Percentiles rank a stretch among this genome's conserved stretches.
phyloP scores from a whole-genome alignment of 2,797 vertebrate species.

The Pogoniulus pusillus region DNA sequence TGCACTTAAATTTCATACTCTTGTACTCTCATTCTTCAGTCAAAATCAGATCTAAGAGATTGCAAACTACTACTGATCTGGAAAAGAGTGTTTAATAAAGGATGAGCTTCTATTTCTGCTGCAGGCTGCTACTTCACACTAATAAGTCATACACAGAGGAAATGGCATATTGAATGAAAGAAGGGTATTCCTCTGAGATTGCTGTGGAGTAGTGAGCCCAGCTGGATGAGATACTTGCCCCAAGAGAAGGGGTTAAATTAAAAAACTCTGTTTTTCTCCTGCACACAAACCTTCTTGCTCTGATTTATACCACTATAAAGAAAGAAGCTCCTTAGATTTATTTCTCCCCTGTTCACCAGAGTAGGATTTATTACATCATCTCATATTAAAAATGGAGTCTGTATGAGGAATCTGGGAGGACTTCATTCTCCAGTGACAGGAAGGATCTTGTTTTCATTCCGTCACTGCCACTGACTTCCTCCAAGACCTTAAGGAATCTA shows the following conservation, averaged over 20 bases:
- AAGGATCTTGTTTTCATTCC: background rate
- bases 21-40: background rate
- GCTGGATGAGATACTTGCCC: background rate
- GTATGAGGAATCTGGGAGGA: background rate
- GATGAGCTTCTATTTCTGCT: conserved; percentile 12
- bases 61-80: background rate
- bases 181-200: background rate
- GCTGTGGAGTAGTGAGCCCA: background rate
- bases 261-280: background rate
- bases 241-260: background rate
- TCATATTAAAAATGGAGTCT: background rate
- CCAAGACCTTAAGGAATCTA: background rate
- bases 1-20: background rate
- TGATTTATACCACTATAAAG: background rate
- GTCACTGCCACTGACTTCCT: background rate
- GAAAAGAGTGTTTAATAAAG: background rate
- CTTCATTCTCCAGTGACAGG: background rate
- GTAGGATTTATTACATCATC: background rate
- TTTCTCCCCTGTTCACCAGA: background rate
- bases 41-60: conserved; percentile 4
- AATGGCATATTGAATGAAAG: background rate
- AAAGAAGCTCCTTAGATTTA: background rate
- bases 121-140: background rate
- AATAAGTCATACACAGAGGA: background rate
- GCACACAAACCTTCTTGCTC: background rate